Percentiles rank a stretch among this genome's conserved stretches.
Conservation (phyloP, 2,888 invertebrate genomes). For the Apamea anceps region DNA sequence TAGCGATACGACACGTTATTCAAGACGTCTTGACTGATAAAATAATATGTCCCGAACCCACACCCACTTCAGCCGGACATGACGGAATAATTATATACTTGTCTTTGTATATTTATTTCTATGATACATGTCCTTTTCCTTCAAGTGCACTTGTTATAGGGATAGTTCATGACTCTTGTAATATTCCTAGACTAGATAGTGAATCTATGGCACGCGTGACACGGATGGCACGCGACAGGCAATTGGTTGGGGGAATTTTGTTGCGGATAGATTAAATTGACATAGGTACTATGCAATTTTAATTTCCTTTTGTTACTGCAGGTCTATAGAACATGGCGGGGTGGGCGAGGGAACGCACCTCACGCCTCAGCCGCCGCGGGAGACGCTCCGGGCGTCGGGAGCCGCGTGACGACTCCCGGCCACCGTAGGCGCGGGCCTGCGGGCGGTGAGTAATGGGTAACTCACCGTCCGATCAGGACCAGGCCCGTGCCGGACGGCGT, state of each 20-base stretch:
- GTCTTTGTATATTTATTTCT: background rate
- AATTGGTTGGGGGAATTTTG: background rate
- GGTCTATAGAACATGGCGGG: background rate
- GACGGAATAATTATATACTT: background rate
- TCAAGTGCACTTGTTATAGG: slow-evolving; percentile 3
- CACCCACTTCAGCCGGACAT: background rate
- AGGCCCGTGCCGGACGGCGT: too few species aligned
- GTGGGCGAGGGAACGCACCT: too few species aligned
- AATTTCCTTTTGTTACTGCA: background rate
- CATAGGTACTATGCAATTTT: background rate
- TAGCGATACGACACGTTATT: background rate
- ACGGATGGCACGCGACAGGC: background rate
- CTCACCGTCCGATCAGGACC: too few species aligned
- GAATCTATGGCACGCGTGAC: background rate
- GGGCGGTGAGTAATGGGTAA: too few species aligned
- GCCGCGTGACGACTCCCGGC: too few species aligned
- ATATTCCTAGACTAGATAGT: background rate
- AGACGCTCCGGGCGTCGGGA: too few species aligned
- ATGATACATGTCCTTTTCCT: background rate
- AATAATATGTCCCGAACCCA: slow-evolving; percentile 13
- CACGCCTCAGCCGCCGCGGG: too few species aligned
- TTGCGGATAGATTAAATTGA: background rate
- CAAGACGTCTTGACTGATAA: slow-evolving; percentile 2
- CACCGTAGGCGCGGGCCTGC: too few species aligned
- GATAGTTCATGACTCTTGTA: background rate